Evolutionary conservation across 2,113 vertebrate genomes (phyloP), one percentile per base, ranked within the genome.

Genomic region (Turnix velox): DNA sequence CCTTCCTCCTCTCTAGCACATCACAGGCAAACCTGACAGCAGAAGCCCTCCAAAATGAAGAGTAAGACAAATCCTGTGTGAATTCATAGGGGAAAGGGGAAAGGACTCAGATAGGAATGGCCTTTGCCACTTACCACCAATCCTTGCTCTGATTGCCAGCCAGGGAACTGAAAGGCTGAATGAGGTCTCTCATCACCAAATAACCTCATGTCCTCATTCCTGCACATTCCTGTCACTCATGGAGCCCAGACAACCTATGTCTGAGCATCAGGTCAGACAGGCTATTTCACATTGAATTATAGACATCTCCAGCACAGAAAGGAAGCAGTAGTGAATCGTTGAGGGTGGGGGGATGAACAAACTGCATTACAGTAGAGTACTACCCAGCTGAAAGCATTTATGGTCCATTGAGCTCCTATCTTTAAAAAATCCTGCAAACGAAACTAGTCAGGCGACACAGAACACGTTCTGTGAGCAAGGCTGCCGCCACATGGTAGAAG

Each of bases 401-500:
- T 16, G 84, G 52, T 25, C 58, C 69, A 37, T 31, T 55, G 78
- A 94, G 88, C 39, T 75, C 37, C 63, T 74, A 69, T 27, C 28
- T 62, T 40, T 46, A 79, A 89, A 57, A 65, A 23, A 33, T 2
- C 8, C 4, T 86, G 68, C 49, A 2, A 27, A 78, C 48, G 52
- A 66, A 84, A 55, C 22, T 51, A 80, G 31, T 3, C 69, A 18
- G 62, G 39, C 18, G 45, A 14, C 13, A 6, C 5, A 7, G 31
- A 39, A 49, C n/a, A 8, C 24, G 15, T 78, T 5, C 12, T 4
- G 31, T 3, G 85, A 82, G 66, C 93, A 95, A 95, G 85, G 55
- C 75, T 93, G 93, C 87, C 94, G 73, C 82, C 94, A 4, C 49
- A 45, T 20, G 94, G 88, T 27, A 24, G 46, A 43, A 51, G 15